Evolutionary conservation across 2,113 vertebrate genomes (phyloP).

Genomic region (Neodontobutis hainanensis): DNA sequence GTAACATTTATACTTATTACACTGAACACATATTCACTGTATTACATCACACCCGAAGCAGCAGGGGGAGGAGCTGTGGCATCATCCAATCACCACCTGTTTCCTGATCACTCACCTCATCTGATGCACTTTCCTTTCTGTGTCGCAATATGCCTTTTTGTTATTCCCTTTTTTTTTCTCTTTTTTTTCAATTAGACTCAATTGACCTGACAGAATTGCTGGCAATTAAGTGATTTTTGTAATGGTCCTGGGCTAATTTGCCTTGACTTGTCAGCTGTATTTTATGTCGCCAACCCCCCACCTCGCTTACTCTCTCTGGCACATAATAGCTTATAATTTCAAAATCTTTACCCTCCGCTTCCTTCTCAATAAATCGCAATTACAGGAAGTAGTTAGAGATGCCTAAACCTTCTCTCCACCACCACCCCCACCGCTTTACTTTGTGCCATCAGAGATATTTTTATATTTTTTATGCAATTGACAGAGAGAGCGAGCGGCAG

Average conservation of each 20-base stretch:
- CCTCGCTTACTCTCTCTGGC: slow-evolving; percentile 82
- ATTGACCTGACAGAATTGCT: slow-evolving; percentile 99
- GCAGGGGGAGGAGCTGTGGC: slow-evolving; percentile 28
- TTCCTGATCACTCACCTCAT: slow-evolving; percentile 92
- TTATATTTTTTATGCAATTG: slow-evolving; percentile 53
- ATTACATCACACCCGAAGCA: slow-evolving; percentile 47
- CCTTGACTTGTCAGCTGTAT: slow-evolving; percentile 98
- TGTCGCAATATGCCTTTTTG: slow-evolving; percentile 96
- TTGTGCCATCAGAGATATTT: slow-evolving; percentile 59
- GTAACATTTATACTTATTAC: not conserved
- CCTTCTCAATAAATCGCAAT: slow-evolving; percentile 99
- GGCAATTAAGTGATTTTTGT: slow-evolving; percentile 99
- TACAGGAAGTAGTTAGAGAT: slow-evolving; percentile 99
- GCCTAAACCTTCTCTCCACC: slow-evolving; percentile 72
- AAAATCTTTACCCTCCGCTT: slow-evolving; percentile 99
- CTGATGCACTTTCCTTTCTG: slow-evolving; percentile 85
- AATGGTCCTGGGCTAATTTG: slow-evolving; percentile 99
- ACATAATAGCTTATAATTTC: slow-evolving; percentile 99
- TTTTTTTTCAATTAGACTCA: slow-evolving; percentile 99
- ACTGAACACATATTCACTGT: slow-evolving; percentile 5
- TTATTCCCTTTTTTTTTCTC: slow-evolving; percentile 95
- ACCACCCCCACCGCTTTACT: slow-evolving; percentile 44
- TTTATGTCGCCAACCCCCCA: slow-evolving; percentile 91
- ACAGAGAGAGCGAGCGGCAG: slow-evolving; percentile 59
- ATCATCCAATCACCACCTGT: slow-evolving; percentile 89